A percentile compares a stretch with the other conserved stretches of the same genome.
Conservation (phyloP, 2,113 vertebrate species). For the Siphamia tubifer region DNA sequence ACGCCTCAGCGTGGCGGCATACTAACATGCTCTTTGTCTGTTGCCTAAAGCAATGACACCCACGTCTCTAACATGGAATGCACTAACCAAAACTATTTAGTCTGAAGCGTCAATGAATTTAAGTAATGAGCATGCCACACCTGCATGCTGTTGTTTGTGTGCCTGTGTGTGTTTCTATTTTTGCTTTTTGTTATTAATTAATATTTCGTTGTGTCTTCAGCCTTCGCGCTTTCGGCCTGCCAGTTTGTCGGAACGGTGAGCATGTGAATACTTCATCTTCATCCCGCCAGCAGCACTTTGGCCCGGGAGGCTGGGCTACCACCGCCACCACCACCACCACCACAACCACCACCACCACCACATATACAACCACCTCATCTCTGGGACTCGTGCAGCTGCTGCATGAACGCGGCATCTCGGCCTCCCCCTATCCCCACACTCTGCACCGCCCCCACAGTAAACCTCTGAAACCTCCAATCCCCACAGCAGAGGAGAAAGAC, state of each 20-base stretch:
- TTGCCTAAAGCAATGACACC: neutral
- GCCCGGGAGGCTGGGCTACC: neutral
- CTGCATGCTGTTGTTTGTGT: too few species aligned
- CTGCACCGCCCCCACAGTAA: neutral
- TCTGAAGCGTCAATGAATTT: too few species aligned
- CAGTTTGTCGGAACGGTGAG: constrained; percentile 83
- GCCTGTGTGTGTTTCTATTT: neutral
- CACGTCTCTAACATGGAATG: neutral
- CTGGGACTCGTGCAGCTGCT: constrained; percentile 76
- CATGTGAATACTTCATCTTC: constrained; percentile 59
- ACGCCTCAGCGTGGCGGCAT: neutral
- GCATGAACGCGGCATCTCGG: constrained; percentile 74
- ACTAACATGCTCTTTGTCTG: constrained; percentile 20
- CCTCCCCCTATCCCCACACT: constrained; percentile 39
- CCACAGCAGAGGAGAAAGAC: neutral
- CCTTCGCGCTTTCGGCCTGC: constrained; percentile 79
- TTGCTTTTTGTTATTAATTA: accelerated
- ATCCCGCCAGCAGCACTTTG: constrained; percentile 27
- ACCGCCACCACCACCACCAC: neutral
- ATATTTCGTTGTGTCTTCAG: constrained; percentile 58
- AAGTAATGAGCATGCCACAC: too few species aligned
- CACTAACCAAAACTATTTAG: neutral
- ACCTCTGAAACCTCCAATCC: neutral
- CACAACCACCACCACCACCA: too few species aligned
- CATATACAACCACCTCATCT: constrained; percentile 14